A percentile compares a stretch with the other conserved stretches of the same genome.
Conservation (phyloP, 2,888 invertebrate species). For the Apantesis nais region DNA sequence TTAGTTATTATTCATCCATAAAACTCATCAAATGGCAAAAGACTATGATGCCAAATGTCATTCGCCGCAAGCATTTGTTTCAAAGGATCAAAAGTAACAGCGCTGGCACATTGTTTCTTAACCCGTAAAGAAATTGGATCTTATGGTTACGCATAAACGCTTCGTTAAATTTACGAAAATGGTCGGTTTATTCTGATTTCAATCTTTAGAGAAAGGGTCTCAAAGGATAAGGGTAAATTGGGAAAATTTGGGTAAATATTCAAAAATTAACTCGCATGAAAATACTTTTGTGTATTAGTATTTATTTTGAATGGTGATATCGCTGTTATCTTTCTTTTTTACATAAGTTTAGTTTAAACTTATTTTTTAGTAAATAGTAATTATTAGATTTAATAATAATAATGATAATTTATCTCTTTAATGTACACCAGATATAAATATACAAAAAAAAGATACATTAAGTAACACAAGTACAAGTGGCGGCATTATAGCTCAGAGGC, state of each 20-base stretch:
- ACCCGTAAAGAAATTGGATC: conserved; percentile 32
- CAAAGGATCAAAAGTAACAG: conserved; percentile 45
- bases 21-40: background rate
- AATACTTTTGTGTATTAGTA: background rate
- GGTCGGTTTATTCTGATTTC: conserved; percentile 45
- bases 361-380: too few relatives aligned
- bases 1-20: background rate
- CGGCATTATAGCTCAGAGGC: too few relatives aligned
- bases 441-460: too few relatives aligned
- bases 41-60: conserved; percentile 35
- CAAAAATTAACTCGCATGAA: conserved; percentile 2
- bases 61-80: conserved; percentile 51
- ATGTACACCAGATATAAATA: too few relatives aligned
- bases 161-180: conserved; percentile 38
- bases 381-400: too few relatives aligned
- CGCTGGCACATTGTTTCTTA: conserved; percentile 41
- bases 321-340: background rate
- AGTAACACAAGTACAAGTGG: too few relatives aligned
- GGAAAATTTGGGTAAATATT: conserved; percentile 7
- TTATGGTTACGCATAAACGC: conserved; percentile 42
- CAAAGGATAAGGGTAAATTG: conserved; percentile 11
- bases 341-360: too few relatives aligned
- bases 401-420: too few relatives aligned
- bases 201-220: conserved; percentile 18
- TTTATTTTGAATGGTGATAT: background rate